Evolutionary conservation across 37 sponge, comb jelly and placozoan genomes (phyloP), one percentile per base, ranked within the genome.

Genomic region (Ephydatia muelleri): DNA sequence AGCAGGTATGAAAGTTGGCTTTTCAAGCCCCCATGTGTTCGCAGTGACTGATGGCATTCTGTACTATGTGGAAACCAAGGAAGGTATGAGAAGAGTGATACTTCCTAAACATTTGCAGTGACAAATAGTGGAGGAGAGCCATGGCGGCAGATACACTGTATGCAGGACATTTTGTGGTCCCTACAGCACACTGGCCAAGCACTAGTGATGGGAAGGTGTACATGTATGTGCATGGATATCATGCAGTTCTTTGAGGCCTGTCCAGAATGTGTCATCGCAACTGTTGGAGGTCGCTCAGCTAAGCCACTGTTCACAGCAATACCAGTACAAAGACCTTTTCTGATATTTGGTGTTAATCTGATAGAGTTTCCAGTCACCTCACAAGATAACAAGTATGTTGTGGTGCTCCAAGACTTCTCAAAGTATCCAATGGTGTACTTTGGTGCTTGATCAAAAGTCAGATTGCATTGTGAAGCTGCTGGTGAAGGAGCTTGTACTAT

Each of bases 341-440:
- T 86, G 64, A 86, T 90, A 27, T 25, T 81, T 13, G 86, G 82
- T 5, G 34, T 86, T 43, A 87, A 90, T 38, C 26, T 88, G 16
- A 88, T 88, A 84, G 82, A 89, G 16, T 66, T 91, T 19, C 87
- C 91, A n/a, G 37, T n/a, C 31, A 89, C 85, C 0, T 28, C 36
- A 35, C 32, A 78, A 37, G 91, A 83, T n/a, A 86, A 90, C 68
- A 38, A 75, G 43, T 88, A 90, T 75, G 87, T 81, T 12, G 28
- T 90, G 4, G 87, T 90, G 19, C 81, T 90, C 65, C 91, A 90
- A 29, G 83, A 90, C 73, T 82, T 91, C 26, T 72, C 88, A 6
- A 87, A 91, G 67, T 91, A 84, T 83, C 92, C 92, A 23, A 47
- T 86, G 36, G 91, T 86, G 13, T n/a, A n/a, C n/a, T n/a, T n/a